Evolutionary conservation across 1,140 invertebrate species (phyloP), one percentile per base, ranked within the genome.

Genomic region (Phocides pigmalion): DNA sequence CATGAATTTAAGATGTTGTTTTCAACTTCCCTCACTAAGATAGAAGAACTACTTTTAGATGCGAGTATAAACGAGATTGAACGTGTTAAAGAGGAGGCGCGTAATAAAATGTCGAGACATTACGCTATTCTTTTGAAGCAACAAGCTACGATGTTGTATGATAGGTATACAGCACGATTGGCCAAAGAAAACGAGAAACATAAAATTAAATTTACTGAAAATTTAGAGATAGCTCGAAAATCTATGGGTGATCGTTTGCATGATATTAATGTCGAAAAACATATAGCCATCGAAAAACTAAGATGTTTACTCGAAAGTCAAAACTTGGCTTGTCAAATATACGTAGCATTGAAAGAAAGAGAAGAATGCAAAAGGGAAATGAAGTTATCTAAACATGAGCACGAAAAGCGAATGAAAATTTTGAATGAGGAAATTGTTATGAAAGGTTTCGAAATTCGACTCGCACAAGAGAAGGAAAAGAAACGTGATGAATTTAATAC

Each of bases 291-390:
- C 53, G 85, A 89, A 62, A 90, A 81, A 49, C 47, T 86, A 6
- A 65, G 85, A 46, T 51, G 78, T 3, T 54, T 82, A 3, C 59
- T 89, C 5, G 75, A 89, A 68, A 86, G 79, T 62, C 80, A 86
- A 59, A 90, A 84, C 39, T 63, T 90, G 17, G 86, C 86, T 19
- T 90, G 88, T 68, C 84, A 85, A 76, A 75, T 89, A 9, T 90
- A 90, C 41, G 82, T 90, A 4, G 82, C 86, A 5, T 46, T 89
- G 15, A 89, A 87, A 68, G 88, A 90, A 70, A 72, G 75, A 65
- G 76, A 85, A 28, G 79, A 74, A 50, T 82, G 79, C 47, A 39
- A 70, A 44, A 79, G 79, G 66, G 74, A 82, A 72, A 72, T 79
- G 4, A 66, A 80, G 15, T 12, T 62, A 37, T 64, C 72, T 0